A percentile compares a stretch with the other conserved stretches of the same genome.
Evolutionary conservation across 2,797 vertebrate species (phyloP).

Genomic region (Chanos chanos): DNA sequence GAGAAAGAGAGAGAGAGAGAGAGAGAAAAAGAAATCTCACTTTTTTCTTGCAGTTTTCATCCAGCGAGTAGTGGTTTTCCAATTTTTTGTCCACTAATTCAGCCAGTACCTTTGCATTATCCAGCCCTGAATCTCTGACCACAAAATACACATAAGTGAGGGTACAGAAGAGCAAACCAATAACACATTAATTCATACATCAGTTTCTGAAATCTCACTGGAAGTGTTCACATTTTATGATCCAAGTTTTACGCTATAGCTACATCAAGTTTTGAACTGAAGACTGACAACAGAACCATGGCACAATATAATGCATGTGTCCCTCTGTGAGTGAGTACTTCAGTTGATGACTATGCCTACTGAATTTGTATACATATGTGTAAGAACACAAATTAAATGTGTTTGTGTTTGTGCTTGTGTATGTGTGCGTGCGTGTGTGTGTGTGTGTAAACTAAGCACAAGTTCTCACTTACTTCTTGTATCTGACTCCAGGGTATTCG

Average conservation of each 20-base stretch:
- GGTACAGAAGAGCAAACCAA: background rate
- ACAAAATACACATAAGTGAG: slow-evolving; percentile 26
- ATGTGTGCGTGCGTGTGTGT: background rate
- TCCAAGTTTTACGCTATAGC: too few species aligned
- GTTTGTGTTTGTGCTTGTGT: too few species aligned
- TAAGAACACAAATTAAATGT: background rate
- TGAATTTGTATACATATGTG: too few species aligned
- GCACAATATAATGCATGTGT: too few species aligned
- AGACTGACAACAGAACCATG: too few species aligned
- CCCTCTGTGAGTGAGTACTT: too few species aligned
- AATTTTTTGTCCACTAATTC: slow-evolving; percentile 87
- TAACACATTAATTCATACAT: background rate
- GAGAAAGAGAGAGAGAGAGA: background rate
- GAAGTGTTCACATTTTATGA: too few species aligned
- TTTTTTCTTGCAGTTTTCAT: slow-evolving; percentile 85
- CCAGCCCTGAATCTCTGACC: slow-evolving; percentile 75
- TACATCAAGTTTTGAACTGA: too few species aligned
- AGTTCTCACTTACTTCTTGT: slow-evolving; percentile 76
- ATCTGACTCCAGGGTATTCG: slow-evolving; percentile 91
- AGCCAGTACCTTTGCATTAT: slow-evolving; percentile 81
- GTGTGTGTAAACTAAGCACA: background rate
- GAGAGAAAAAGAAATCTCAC: slow-evolving; percentile 59
- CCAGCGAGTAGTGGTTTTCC: slow-evolving; percentile 79
- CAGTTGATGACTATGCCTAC: too few species aligned
- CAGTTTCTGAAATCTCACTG: too few species aligned